phyloP scores from a whole-genome alignment of 1,140 invertebrate genomes.

The Apis cerana region DNA sequence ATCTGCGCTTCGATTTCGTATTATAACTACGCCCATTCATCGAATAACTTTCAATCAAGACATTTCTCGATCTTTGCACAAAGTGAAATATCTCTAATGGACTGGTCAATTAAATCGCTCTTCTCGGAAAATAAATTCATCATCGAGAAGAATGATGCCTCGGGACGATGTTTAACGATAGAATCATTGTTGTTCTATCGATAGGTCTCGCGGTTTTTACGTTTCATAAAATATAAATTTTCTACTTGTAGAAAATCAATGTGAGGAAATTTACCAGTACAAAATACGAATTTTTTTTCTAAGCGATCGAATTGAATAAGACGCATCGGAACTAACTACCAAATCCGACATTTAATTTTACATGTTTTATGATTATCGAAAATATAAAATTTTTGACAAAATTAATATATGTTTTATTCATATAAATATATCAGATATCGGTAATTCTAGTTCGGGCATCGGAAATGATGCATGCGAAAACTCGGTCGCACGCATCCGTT shows the following conservation, averaged over 20 bases:
- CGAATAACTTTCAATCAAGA: constrained; percentile 33
- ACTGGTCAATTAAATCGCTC: constrained; percentile 25
- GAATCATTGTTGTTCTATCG: not conserved
- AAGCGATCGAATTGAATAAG: constrained; percentile 19
- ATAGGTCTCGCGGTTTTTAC: no score
- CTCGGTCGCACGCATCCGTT: constrained; percentile 35
- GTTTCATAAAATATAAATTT: not conserved
- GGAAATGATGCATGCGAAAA: constrained; percentile 33
- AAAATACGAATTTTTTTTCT: constrained; percentile 1
- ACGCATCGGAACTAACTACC: not conserved
- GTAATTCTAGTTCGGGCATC: constrained; percentile 3
- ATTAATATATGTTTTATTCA: no score
- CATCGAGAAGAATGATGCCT: not conserved
- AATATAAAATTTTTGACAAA: no score
- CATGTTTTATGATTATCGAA: no score
- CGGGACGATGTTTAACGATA: constrained; percentile 16
- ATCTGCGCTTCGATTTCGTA: constrained; percentile 12
- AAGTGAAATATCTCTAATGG: constrained; percentile 30
- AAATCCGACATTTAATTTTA: no score
- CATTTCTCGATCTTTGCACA: not conserved
- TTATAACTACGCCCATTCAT: constrained; percentile 19
- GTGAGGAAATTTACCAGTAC: not conserved
- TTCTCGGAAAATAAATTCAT: constrained; percentile 28
- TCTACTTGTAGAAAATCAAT: not conserved
- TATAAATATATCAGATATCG: no score